phyloP scores from a whole-genome alignment of 2,888 invertebrate genomes.

The Drosophila borealis region DNA sequence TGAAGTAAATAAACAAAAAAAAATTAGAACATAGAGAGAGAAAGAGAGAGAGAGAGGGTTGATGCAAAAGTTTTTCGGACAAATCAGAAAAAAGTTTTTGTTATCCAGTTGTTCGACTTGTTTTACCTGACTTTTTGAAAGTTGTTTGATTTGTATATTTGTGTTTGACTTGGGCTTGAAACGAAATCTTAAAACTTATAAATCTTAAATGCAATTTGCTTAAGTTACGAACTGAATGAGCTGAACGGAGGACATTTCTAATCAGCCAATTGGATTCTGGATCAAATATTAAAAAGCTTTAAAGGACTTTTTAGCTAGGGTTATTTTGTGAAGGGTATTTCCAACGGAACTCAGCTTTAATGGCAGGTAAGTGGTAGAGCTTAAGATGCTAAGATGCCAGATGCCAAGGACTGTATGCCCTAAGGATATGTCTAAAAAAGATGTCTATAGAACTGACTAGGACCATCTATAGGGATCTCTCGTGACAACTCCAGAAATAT shows the following conservation, averaged over 20 bases:
- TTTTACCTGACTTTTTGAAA: constrained; percentile 34
- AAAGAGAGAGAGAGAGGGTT: constrained; percentile 16
- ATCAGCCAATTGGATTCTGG: constrained; percentile 1
- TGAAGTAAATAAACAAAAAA: constrained; percentile 1
- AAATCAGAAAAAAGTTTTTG: constrained; percentile 33
- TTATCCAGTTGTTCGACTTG: constrained; percentile 20
- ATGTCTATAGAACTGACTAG: not conserved
- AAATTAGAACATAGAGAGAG: not conserved
- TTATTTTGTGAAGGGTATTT: not conserved
- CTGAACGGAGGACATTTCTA: constrained; percentile 1
- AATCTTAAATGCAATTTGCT: constrained; percentile 74
- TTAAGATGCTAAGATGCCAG: not conserved
- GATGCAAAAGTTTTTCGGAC: constrained; percentile 32
- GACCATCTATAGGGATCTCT: too few relatives aligned
- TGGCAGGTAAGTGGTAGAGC: too few relatives aligned
- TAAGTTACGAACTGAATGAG: constrained; percentile 16
- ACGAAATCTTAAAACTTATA: constrained; percentile 34
- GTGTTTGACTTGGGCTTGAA: constrained; percentile 13
- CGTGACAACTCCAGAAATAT: too few relatives aligned
- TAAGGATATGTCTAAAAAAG: too few relatives aligned
- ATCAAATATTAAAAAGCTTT: not conserved
- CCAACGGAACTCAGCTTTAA: too few relatives aligned
- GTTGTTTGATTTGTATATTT: constrained; percentile 26
- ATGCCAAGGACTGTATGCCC: too few relatives aligned
- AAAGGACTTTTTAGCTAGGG: not conserved